A percentile compares a stretch with the other conserved stretches of the same genome.
Conservation (phyloP, 1,140 invertebrate species). For the Pseudachorutes palmiensis region DNA sequence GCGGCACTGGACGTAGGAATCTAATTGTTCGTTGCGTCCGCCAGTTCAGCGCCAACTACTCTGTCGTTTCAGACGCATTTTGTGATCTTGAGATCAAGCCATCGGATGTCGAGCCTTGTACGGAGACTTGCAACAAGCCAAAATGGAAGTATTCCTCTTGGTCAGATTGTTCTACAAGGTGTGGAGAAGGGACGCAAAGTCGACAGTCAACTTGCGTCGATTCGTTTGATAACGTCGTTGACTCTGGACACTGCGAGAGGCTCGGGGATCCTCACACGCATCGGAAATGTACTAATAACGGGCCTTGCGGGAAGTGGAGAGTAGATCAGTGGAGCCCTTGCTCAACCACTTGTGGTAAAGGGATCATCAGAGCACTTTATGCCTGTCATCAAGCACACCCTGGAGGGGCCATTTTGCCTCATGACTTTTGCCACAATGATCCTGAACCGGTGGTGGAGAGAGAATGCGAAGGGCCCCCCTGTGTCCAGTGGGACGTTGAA, state of each 20-base stretch:
- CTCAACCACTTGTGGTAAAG: conserved; percentile 45
- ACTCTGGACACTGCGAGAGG: conserved; percentile 51
- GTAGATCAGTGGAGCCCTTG: conserved; percentile 54
- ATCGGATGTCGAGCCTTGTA: background rate
- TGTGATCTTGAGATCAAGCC: background rate
- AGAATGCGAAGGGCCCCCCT: conserved; percentile 28
- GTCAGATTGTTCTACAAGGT: conserved; percentile 62
- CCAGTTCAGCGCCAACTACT: conserved; percentile 36
- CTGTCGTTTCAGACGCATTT: background rate
- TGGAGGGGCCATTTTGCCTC: conserved; percentile 16
- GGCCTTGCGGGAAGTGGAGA: conserved; percentile 58
- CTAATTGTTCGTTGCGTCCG: conserved; percentile 46
- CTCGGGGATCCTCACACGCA: conserved; percentile 45
- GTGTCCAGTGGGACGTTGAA: conserved; percentile 38
- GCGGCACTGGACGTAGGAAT: background rate
- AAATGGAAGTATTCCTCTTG: conserved; percentile 64
- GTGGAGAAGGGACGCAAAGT: conserved; percentile 52
- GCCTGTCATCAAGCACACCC: conserved; percentile 22
- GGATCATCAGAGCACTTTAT: conserved; percentile 30
- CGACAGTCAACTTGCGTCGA: background rate
- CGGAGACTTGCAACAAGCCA: conserved; percentile 51
- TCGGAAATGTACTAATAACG: conserved; percentile 51
- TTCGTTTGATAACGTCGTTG: conserved; percentile 40
- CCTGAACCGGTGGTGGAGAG: conserved; percentile 40
- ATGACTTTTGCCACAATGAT: conserved; percentile 40